These are phyloP conservation scores for Diadumene lineata DNA, from an alignment of 92 coral and sea anemone genomes.

Conservation along the genomic window DNA sequence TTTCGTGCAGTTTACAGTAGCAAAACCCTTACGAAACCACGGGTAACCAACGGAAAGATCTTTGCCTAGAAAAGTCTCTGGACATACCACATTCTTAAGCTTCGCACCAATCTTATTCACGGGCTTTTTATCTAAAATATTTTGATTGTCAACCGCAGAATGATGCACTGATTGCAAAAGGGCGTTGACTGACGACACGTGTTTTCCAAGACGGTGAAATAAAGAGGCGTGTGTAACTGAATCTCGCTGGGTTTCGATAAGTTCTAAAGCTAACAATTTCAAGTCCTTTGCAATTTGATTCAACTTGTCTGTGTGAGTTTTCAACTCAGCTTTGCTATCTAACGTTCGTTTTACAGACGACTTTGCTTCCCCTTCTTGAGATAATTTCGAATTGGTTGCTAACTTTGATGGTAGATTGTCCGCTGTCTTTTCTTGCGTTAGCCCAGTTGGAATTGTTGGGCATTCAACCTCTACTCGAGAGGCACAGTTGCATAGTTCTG, in stretches of 20 bases:
- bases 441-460: background rate
- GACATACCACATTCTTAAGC: constrained; percentile 78
- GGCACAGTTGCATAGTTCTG: constrained; percentile 16
- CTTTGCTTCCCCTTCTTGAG: background rate
- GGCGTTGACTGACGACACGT: constrained; percentile 41
- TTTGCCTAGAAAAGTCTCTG: constrained; percentile 81
- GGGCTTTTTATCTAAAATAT: background rate
- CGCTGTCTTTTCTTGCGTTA: background rate
- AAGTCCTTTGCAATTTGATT: constrained; percentile 38
- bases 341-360: background rate
- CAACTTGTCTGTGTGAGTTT: constrained; percentile 21
- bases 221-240: constrained; percentile 29
- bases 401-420: background rate
- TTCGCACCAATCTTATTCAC: background rate
- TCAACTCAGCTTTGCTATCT: background rate
- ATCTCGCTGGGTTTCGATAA: constrained; percentile 57
- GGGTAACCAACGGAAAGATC: constrained; percentile 86
- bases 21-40: constrained; percentile 86
- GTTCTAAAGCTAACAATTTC: constrained; percentile 47
- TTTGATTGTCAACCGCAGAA: constrained; percentile 19
- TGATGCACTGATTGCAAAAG: constrained; percentile 47
- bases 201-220: constrained; percentile 62
- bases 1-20: constrained; percentile 66
- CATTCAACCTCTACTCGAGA: background rate
- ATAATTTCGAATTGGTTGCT: background rate